Evolutionary conservation across 35 echinoderm and acorn worm species (phyloP).

Genomic region (Holothuria glaberrima): DNA sequence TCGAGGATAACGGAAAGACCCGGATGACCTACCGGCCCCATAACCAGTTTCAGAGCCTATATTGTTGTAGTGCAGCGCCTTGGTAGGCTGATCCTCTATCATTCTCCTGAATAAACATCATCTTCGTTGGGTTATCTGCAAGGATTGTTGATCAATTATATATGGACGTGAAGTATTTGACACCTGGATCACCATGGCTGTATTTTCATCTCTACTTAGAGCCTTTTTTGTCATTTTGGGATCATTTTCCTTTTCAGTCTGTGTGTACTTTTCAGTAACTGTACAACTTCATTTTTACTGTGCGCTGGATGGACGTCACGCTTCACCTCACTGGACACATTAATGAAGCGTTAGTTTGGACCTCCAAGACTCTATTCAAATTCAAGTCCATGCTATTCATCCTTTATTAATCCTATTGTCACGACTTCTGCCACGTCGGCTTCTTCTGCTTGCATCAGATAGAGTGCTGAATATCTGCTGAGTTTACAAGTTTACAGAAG

Average conservation of each 20-base stretch:
- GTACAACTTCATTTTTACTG: too few species aligned
- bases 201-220: neutral
- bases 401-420: too few species aligned
- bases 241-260: too few species aligned
- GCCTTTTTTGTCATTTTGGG: neutral
- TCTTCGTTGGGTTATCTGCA: neutral
- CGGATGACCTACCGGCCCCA: too few species aligned
- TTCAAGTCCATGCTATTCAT: too few species aligned
- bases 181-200: neutral
- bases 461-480: constrained; percentile 13
- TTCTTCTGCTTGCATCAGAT: neutral
- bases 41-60: too few species aligned
- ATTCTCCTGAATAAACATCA: too few species aligned
- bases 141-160: neutral
- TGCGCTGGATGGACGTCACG: neutral
- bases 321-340: neutral
- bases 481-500: neutral
- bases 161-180: too few species aligned
- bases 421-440: neutral
- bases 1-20: too few species aligned
- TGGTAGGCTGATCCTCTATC: too few species aligned
- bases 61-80: neutral
- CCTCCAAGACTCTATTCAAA: too few species aligned
- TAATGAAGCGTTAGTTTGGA: neutral
- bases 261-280: too few species aligned